Conservation (phyloP, 2,113 vertebrate genomes). For the Hirundichthys speculiger region DNA sequence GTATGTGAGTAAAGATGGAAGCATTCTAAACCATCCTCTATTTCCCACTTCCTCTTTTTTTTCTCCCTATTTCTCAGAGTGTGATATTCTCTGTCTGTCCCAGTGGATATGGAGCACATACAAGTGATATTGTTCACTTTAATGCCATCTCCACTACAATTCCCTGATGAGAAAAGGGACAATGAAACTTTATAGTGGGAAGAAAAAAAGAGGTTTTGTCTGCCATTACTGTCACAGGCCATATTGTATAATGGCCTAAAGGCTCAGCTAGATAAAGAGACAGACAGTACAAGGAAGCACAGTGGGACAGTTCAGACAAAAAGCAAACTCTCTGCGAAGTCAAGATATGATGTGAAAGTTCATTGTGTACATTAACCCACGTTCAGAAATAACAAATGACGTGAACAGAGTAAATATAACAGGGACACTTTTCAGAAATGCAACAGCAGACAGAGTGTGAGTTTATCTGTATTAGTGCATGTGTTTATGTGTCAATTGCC, state of each 20-base stretch:
- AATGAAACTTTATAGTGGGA: conserved; percentile 67
- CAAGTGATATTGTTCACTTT: conserved; percentile 50
- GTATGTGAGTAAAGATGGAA: conserved; percentile 23
- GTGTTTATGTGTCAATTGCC: conserved; percentile 47
- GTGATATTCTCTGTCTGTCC: conserved; percentile 53
- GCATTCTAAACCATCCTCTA: conserved; percentile 42
- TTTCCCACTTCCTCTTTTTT: conserved; percentile 16
- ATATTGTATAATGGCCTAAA: conserved; percentile 37
- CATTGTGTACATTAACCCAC: conserved; percentile 6
- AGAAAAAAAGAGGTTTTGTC: conserved; percentile 53
- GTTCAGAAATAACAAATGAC: conserved; percentile 30
- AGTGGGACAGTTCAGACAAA: conserved; percentile 19
- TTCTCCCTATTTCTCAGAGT: conserved; percentile 23
- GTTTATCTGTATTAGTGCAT: conserved; percentile 23
- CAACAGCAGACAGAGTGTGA: conserved; percentile 15
- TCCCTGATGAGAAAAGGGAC: conserved; percentile 61
- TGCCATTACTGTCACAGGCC: conserved; percentile 41
- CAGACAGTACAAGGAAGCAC: conserved; percentile 7
- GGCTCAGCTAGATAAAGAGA: conserved; percentile 44
- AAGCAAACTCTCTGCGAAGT: not conserved
- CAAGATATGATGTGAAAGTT: conserved; percentile 2
- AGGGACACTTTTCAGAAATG: conserved; percentile 7
- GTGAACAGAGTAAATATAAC: not conserved
- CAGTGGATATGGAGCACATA: conserved; percentile 55
- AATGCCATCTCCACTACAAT: conserved; percentile 59